These are phyloP conservation scores for Gymnobelideus leadbeateri DNA, from an alignment of 2,113 vertebrate genomes.

Conservation along the genomic window DNA sequence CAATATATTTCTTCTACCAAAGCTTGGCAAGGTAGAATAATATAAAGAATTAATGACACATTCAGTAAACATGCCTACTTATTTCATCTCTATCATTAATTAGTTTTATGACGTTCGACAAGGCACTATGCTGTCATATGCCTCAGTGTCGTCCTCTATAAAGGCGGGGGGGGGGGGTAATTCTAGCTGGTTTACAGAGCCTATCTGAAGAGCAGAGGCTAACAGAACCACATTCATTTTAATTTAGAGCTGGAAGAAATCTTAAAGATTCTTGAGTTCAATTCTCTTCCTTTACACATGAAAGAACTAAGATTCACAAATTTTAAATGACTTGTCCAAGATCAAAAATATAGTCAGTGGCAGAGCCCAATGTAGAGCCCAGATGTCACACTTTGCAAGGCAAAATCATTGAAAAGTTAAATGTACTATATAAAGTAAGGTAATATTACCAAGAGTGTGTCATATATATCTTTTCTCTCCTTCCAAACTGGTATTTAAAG, in stretches of 20 bases:
- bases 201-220: not conserved
- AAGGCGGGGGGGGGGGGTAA: too few relatives aligned
- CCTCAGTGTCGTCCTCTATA: not conserved
- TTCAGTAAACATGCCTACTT: not conserved
- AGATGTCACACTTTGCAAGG: constrained; percentile 9
- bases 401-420: not conserved
- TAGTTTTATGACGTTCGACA: not conserved
- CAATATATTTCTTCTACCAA: not conserved
- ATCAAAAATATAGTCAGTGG: not conserved
- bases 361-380: not conserved
- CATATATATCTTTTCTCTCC: not conserved
- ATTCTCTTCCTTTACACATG: not conserved
- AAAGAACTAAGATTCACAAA: not conserved
- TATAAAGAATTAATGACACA: not conserved
- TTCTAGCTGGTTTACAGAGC: not conserved
- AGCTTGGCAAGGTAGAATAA: not conserved
- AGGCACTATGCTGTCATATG: not conserved
- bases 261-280: not conserved
- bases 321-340: not conserved
- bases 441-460: not conserved
- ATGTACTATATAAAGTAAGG: not conserved
- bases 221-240: not conserved
- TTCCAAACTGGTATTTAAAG: not conserved
- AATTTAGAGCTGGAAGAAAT: not conserved
- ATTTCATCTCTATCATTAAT: not conserved